Evolutionary conservation across 2,888 invertebrate species (phyloP), one percentile per base, ranked within the genome.

Genomic region (Cabera pusaria): DNA sequence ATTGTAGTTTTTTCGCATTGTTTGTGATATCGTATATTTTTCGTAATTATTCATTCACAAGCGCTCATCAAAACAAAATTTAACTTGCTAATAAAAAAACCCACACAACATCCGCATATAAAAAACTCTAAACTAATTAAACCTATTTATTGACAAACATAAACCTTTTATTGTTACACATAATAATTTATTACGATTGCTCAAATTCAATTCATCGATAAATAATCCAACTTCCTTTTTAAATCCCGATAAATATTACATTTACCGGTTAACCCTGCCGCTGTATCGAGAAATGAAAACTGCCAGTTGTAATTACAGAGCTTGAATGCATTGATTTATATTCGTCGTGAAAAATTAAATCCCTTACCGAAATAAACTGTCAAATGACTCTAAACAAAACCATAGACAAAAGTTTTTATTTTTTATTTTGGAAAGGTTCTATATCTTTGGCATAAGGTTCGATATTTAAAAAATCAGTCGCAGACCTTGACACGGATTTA

Each of bases 401-500:
- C n/a, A n/a, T n/a, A n/a, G n/a, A n/a, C n/a, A n/a, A n/a, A n/a
- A n/a, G n/a, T n/a, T n/a, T n/a, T n/a, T n/a, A n/a, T n/a, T n/a
- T n/a, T n/a, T n/a, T n/a, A n/a, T n/a, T n/a, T n/a, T n/a, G n/a
- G n/a, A n/a, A n/a, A 6, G 39, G 49, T 40, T 23, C 37, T 34
- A 7, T 7, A 3, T 37, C 21, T n/a, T n/a, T n/a, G n/a, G 39
- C 44, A 23, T 35, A 38, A 29, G 34, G 44, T 50, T 47, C 60
- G 61, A 61, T 62, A 59, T 64, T 71, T 73, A 69, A 81, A 83
- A 81, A 83, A 83, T 75, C 79, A 79, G 82, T 84, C 64, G 84
- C 27, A 57, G 70, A 55, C 85, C 85, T 67, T 85, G 84, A 81
- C 84, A 80, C 58, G 55, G 64, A 66, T 83, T 64, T 57, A 61